Percentiles rank a stretch among this genome's conserved stretches.
Conservation (phyloP, 1,140 invertebrate species). For the Drosophila equinoxialis region DNA sequence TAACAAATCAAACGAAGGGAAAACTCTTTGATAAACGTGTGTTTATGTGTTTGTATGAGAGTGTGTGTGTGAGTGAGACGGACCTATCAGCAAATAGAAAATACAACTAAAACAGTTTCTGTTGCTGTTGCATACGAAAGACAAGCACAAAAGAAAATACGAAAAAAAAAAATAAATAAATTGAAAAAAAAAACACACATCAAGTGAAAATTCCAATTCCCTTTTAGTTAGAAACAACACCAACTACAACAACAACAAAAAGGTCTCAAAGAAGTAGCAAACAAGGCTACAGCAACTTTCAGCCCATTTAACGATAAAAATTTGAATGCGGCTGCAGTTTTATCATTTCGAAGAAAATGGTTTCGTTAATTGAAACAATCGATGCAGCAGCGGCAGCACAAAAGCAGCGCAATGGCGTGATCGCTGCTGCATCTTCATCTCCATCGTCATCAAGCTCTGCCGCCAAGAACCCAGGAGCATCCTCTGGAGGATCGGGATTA, state of each 20-base stretch:
- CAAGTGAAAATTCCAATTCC: slow-evolving; percentile 24
- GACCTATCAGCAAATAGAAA: slow-evolving; percentile 40
- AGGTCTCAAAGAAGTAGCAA: background rate
- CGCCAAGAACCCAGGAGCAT: background rate
- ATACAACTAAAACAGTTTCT: slow-evolving; percentile 27
- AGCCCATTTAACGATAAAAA: slow-evolving; percentile 37
- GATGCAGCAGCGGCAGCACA: slow-evolving; percentile 66
- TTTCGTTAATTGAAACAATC: slow-evolving; percentile 75
- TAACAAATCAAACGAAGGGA: slow-evolving; percentile 23
- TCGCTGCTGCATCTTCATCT: slow-evolving; percentile 26
- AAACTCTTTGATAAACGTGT: slow-evolving; percentile 27
- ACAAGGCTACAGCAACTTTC: slow-evolving; percentile 13
- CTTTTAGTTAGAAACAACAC: slow-evolving; percentile 14
- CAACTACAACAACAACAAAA: slow-evolving; percentile 8
- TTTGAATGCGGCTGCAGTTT: slow-evolving; percentile 70
- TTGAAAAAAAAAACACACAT: slow-evolving; percentile 6
- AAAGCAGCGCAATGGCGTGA: slow-evolving; percentile 53
- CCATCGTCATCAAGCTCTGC: background rate
- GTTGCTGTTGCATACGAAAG: slow-evolving; percentile 4
- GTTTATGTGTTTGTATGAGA: slow-evolving; percentile 12
- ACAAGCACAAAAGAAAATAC: slow-evolving; percentile 3
- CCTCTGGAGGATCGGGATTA: slow-evolving; percentile 35
- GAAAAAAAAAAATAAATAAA: slow-evolving; percentile 8
- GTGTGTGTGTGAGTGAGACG: slow-evolving; percentile 48
- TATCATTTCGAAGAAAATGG: slow-evolving; percentile 70